These are phyloP conservation scores for Zoanthus solanderi DNA, from an alignment of 92 coral and sea anemone species.

Conservation along the genomic window DNA sequence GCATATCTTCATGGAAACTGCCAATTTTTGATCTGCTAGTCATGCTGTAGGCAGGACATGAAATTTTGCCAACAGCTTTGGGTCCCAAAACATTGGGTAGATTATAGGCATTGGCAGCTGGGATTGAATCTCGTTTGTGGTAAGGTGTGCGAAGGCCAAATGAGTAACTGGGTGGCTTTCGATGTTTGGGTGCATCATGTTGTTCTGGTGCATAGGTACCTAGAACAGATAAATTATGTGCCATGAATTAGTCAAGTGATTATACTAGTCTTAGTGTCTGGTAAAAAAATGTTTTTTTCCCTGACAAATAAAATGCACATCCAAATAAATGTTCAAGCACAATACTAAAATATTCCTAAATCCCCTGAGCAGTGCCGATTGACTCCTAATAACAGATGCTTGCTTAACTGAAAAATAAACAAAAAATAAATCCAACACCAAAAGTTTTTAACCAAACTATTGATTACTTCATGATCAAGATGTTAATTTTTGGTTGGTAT, in stretches of 20 bases:
- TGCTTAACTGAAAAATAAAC: no score
- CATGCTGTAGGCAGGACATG: constrained; percentile 88
- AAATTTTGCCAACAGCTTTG: constrained; percentile 88
- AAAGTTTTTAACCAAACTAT: no score
- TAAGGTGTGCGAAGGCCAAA: constrained; percentile 94
- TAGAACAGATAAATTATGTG: neutral
- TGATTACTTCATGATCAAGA: no score
- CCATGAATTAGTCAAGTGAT: neutral
- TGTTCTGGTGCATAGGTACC: constrained; percentile 95
- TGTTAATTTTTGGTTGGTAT: no score
- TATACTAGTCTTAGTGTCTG: no score
- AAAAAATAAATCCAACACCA: no score
- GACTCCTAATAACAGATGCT: no score
- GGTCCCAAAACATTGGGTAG: constrained; percentile 85
- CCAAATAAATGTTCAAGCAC: no score
- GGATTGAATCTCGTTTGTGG: constrained; percentile 77
- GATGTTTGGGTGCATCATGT: constrained; percentile 72
- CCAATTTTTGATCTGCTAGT: constrained; percentile 95
- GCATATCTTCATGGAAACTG: constrained; percentile 95
- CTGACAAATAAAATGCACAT: no score
- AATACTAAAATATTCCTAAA: no score
- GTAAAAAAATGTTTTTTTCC: no score
- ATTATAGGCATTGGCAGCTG: constrained; percentile 87
- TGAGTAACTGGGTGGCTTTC: constrained; percentile 82
- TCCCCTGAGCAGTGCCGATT: no score